Base-by-base conservation (phyloP, 1,140 invertebrate genomes). In the honey bee (Apis mellifera) region DNA sequence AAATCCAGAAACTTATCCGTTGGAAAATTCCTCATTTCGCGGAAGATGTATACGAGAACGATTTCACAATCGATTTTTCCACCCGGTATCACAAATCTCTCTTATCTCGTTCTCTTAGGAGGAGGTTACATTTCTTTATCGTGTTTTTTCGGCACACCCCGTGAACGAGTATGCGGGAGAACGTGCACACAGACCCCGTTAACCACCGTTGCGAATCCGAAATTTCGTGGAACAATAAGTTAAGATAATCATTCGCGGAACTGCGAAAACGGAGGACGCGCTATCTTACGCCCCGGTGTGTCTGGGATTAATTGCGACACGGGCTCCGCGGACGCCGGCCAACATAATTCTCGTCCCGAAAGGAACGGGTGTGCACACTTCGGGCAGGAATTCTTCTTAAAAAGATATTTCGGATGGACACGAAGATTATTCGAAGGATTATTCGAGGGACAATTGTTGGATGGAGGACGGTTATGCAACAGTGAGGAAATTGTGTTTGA, bases 151-250 rank as follows among this genome's bases (percentile, higher is more conserved):
- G 32, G 32, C 7, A 42, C 32, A 42, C 32, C 32, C 60, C 11
- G 52, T 3, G 7, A 7, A 19, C 15, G 23, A 11, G 19, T 57
- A 13, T 42, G 48, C 13, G 48, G 26, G 12, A 54, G 57, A 19
- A 3, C 15, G 23, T 52, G 32, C 48, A 48, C 21, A 17, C 12
- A 42, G 32, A 71, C 1, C 42, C 55, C 84, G 59, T 54, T 73
- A 79, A n/a, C 13, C 52, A 9, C 52, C 13, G 32, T 73, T 26
- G 17, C 68, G 54, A 50, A 23, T n/a, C 62, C 59, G 76, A 73
- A 86, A 77, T 86, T 87, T 87, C 85, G 86, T 77, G 82, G 85
- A 87, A 84, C 83, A 77, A 84, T 86, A 84, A 86, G 66, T 87
- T 69, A 82, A 68, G 72, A 79, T 86, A 86, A 86, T 87, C 72